Base-by-base conservation (phyloP, 1,140 invertebrate species). In the Zaprionus inermis region DNA sequence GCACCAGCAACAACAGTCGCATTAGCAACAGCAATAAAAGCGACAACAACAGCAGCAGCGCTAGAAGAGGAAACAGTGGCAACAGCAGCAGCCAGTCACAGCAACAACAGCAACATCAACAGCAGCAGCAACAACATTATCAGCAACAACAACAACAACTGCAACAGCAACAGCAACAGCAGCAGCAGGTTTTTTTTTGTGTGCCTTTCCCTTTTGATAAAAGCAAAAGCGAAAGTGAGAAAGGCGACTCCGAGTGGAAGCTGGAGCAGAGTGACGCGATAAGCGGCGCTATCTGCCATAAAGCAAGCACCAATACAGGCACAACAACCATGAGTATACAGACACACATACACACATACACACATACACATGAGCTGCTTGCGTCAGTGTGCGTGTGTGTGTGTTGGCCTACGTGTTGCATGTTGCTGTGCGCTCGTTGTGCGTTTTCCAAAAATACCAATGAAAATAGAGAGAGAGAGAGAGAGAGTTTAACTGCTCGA, bases 191-290 rank as follows among this genome's bases (percentile, higher is more conserved):
- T 71, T 65, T 46, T 36, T 41, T 71, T 55, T 46, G n/a, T n/a
- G 14, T 38, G 72, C 72, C 72, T 75, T 75, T 75, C 72, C 72
- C 72, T 75, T 75, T 75, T 60, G 41, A 34, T 57, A 73, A 61
- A 51, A 61, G 66, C 63, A 52, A 58, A 61, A 71, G 72, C 68
- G 72, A 75, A 71, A 75, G 67, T 71, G 46, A 71, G 55, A 58
- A 44, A 75, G 34, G 14, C 52, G 30, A 18, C 60, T 36, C 24
- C 9, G 12, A 52, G 28, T 65, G 63, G 46, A 69, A 61, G 57
- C 34, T 57, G 60, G 30, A 51, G 60, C 41, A 49, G 14, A 54
- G 20, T 22, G 14, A 22, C 12, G 30, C 5, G 14, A 20, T 20
- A 44, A 49, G 44, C 44, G 16, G 18, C 18, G 44, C 44, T 46